These are phyloP conservation scores for Hippoglossus stenolepis DNA, from an alignment of 2,113 vertebrate species.

Conservation along the genomic window DNA sequence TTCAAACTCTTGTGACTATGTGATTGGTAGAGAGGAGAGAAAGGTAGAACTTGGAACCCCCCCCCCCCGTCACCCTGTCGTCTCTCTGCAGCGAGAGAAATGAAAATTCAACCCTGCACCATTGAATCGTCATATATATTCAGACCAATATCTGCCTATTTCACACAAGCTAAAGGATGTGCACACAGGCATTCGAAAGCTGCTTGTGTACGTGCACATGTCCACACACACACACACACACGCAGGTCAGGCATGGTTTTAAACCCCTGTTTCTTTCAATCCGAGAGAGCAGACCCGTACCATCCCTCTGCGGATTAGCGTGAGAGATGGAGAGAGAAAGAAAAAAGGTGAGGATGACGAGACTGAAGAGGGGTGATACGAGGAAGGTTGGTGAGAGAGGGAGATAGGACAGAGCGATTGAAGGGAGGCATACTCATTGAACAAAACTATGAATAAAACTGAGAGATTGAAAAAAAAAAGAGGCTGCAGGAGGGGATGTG, in stretches of 20 bases:
- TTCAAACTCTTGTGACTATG: slow-evolving; percentile 42
- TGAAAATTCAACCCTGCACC: slow-evolving; percentile 64
- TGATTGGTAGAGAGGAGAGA: background rate
- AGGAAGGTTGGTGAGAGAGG: background rate
- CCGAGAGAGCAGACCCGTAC: slow-evolving; percentile 53
- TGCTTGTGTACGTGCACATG: background rate
- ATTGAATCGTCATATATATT: slow-evolving; percentile 66
- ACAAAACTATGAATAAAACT: background rate
- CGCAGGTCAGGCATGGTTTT: slow-evolving; percentile 46
- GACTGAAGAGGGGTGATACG: background rate
- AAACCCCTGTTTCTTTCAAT: slow-evolving; percentile 64
- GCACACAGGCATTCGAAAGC: slow-evolving; percentile 42
- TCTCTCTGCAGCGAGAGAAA: slow-evolving; percentile 53
- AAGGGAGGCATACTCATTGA: slow-evolving; percentile 13
- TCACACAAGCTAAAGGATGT: slow-evolving; percentile 56
- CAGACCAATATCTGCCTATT: slow-evolving; percentile 68
- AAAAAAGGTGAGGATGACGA: slow-evolving; percentile 38
- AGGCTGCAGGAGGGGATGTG: slow-evolving; percentile 14
- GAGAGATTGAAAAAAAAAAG: background rate
- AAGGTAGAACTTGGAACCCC: slow-evolving; percentile 14
- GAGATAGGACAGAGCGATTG: background rate
- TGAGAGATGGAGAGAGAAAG: slow-evolving; percentile 26
- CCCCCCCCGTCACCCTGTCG: slow-evolving; percentile 9
- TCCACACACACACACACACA: slow-evolving; percentile 12
- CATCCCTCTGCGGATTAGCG: slow-evolving; percentile 57